Evolutionary conservation across 30 jellyfish, hydroid and myxozoan species (phyloP), one percentile per base, ranked within the genome.

Genomic region (Aurelia sp.): DNA sequence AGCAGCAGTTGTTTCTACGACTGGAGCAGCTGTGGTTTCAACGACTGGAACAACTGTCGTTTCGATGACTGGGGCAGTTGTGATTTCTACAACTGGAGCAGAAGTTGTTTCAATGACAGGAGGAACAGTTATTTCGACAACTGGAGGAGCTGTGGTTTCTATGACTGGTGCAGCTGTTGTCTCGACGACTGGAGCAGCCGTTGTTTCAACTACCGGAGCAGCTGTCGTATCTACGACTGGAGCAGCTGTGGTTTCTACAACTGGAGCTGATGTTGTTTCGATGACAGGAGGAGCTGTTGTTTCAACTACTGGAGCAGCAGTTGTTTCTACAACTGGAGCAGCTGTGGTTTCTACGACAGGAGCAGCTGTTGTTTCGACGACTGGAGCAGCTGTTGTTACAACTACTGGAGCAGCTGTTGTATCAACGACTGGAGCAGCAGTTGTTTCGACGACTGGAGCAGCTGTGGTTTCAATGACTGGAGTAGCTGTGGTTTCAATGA

Each of bases 221-320:
- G 81, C 77, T 2, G 91, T 58, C 1, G 88, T 30, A 4, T 76
- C 78, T 2, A 76, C 66, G 40, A 62, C 76, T 76, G 88, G 88
- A 20, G 88, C 66, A 76, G 88, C 71, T 0, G 89, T 60, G 4
- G 77, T 67, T 27, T 48, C 71, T 13, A 67, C 53, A 9, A 67
- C 80, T 27, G 77, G 80, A 27, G 89, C 89, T 4, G 79, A 71
- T 1, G 89, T 78, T 16, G 77, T 67, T 27, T 72, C 91, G 8
- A 65, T 77, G 55, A 65, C 86, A 5, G 91, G 85, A 38, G 74
- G 85, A 65, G 75, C 84, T 5, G 91, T 81, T 8, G 91, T 81
- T 67, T 81, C 85, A 21, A 41, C 27, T n/a, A 81, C 85, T 62
- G 82, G 66, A 17, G 83, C 84, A 57, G 91, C 74, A 3, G 78